These are phyloP conservation scores for Lineus longissimus DNA, from an alignment of 1,140 invertebrate species.

Conservation along the genomic window DNA sequence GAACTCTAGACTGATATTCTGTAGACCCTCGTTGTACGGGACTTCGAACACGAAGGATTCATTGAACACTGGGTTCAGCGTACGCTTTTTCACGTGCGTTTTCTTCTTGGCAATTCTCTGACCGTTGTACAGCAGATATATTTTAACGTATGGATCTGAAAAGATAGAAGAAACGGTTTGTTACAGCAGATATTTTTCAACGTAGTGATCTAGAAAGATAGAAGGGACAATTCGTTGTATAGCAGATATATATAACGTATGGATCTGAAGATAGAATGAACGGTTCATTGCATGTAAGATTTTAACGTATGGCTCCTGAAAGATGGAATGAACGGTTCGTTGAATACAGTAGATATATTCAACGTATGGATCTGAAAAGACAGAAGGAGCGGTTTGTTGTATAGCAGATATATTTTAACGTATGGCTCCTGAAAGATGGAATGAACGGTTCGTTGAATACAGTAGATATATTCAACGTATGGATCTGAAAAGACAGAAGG, in stretches of 20 bases:
- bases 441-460: too few species aligned
- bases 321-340: too few species aligned
- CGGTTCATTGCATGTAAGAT: conserved; percentile 43
- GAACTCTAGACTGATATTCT: conserved; percentile 87
- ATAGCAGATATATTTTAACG: conserved; percentile 47
- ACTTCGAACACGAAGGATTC: conserved; percentile 78
- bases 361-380: conserved; percentile 69
- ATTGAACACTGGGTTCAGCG: conserved; percentile 96
- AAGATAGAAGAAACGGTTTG: conserved; percentile 12
- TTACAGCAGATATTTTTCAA: background rate
- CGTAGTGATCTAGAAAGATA: too few species aligned
- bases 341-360: conserved; percentile 96
- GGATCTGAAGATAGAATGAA: conserved; percentile 58
- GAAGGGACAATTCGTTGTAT: too few species aligned
- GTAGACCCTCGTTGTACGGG: conserved; percentile 71
- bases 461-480: conserved; percentile 92
- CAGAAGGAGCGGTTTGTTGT: background rate
- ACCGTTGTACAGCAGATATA: conserved; percentile 94
- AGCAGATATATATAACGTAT: conserved; percentile 90
- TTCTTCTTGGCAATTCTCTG: conserved; percentile 98
- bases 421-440: too few species aligned
- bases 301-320: conserved; percentile 75
- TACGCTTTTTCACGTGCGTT: conserved; percentile 97
- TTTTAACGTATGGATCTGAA: conserved; percentile 82
- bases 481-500: conserved; percentile 59